These are phyloP conservation scores for Ploceus nigricollis DNA, from an alignment of 2,113 vertebrate genomes.

Conservation along the genomic window DNA sequence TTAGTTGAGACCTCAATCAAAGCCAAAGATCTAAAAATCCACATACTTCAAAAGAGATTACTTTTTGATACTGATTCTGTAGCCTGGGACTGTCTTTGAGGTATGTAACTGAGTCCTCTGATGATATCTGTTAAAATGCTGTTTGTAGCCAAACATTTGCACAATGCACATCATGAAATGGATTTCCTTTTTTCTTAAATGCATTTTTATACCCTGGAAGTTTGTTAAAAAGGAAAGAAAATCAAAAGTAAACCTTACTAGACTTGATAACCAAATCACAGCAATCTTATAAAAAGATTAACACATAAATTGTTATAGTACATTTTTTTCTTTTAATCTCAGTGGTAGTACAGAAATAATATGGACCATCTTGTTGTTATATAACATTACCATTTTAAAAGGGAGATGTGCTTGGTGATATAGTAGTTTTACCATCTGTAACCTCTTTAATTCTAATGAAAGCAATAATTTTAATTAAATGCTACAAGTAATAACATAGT, in stretches of 20 bases:
- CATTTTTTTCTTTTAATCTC: not conserved
- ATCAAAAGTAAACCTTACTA: not conserved
- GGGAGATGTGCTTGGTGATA: not conserved
- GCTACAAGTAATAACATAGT: not conserved
- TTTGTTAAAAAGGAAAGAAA: not conserved
- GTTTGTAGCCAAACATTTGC: not conserved
- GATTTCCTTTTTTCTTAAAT: not conserved
- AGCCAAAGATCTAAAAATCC: not conserved
- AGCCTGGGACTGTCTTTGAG: not conserved
- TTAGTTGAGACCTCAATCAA: not conserved
- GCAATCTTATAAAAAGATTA: not conserved
- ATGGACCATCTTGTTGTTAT: not conserved
- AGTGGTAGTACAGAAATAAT: not conserved
- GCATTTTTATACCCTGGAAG: not conserved
- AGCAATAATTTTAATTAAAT: conserved; percentile 49
- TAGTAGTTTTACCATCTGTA: not conserved
- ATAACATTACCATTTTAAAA: not conserved
- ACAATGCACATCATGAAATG: not conserved
- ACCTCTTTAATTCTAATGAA: conserved; percentile 19
- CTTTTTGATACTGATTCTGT: not conserved
- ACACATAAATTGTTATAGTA: not conserved
- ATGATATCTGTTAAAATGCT: not conserved
- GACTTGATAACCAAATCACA: not conserved
- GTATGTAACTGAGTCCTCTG: not conserved
- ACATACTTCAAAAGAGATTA: not conserved